Conservation (phyloP, 2,113 vertebrate species). For the Barbus barbus region DNA sequence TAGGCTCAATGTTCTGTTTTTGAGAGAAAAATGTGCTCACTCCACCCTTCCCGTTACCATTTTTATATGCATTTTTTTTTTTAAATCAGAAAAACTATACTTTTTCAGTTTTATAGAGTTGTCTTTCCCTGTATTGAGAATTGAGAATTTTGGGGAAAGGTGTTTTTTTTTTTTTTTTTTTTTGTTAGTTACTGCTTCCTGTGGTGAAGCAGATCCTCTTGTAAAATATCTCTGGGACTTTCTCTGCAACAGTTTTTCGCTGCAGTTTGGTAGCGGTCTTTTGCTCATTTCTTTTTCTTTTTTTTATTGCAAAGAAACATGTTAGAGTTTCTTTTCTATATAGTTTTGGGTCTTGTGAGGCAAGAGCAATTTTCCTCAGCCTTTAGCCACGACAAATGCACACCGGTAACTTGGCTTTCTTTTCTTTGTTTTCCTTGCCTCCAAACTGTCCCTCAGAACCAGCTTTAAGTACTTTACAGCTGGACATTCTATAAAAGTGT, state of each 20-base stretch:
- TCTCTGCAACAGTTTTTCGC: slow-evolving; percentile 41
- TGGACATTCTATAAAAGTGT: slow-evolving; percentile 82
- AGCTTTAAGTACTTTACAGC: slow-evolving; percentile 80
- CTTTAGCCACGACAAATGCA: slow-evolving; percentile 57
- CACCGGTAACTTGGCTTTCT: slow-evolving; percentile 54
- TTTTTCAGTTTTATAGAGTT: slow-evolving; percentile 57
- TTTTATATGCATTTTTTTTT: slow-evolving; percentile 66
- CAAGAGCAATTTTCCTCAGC: slow-evolving; percentile 41
- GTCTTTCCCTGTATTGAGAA: slow-evolving; percentile 58
- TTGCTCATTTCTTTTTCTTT: slow-evolving; percentile 40
- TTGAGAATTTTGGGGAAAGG: slow-evolving; percentile 67
- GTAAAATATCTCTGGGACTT: slow-evolving; percentile 67
- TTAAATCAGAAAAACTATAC: slow-evolving; percentile 49
- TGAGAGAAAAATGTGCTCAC: slow-evolving; percentile 46
- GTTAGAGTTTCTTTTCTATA: slow-evolving; percentile 70
- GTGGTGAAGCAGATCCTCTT: slow-evolving; percentile 71
- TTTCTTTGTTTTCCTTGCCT: slow-evolving; percentile 56
- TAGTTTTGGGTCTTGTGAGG: slow-evolving; percentile 76
- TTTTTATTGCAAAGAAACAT: background rate
- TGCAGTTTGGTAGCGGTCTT: slow-evolving; percentile 58
- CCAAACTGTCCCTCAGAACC: slow-evolving; percentile 68
- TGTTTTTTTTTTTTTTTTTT: slow-evolving; percentile 74
- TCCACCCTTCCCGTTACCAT: slow-evolving; percentile 48
- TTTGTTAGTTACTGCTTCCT: slow-evolving; percentile 71
- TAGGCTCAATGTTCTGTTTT: slow-evolving; percentile 54